Base-by-base conservation (phyloP, 1,140 invertebrate species). In the Trinorchestia longiramus region DNA sequence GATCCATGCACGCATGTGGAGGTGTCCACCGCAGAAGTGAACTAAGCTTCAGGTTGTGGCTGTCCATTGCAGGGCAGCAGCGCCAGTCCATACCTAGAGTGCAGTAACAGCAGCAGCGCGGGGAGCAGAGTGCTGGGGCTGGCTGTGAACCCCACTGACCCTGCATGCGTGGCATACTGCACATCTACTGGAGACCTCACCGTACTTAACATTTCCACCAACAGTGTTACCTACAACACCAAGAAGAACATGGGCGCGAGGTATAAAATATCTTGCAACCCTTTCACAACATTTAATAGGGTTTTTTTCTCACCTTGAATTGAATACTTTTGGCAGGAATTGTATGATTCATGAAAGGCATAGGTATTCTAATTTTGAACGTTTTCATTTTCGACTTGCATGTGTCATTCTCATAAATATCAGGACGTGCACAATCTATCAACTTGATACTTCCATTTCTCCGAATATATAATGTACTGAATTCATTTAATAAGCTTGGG, bases 61-160 rank as follows among this genome's bases (percentile, higher is more conserved):
- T 77, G 15, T 3, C 11, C 62, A 77, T 90, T 45, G 43, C 92
- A 94, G 92, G 44, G 92, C 43, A 43, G 43, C 92, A 94, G 44
- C 43, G 92, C 92, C 15, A 40, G 19, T 0, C 92, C 92, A 17
- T 94, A 94, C 92, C 92, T 94, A 11, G 92, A 94, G 92, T 94
- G 92, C 44, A 94, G 43, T 44, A 94, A 94, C 92, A 94, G 95
- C 95, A 95, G 95, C 87, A 77, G n/a, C n/a, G 92, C 41, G 19
- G 88, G 90, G 17, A 88, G 77, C 62, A 90, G 92, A 53, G 95
- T 96, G 91, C n/a, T 44, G 43, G 88, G 43, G 44, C 28, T 96
- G 28, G 90, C 95, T 8, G 91, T 92, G 95, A 96, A 96, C 53
- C 95, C 95, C 15, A 88, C 77, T 0, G 95, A 96, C 53, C 95